These are phyloP conservation scores for Zoanthus sansibaricus DNA, from an alignment of 92 coral and sea anemone genomes.

Conservation along the genomic window DNA sequence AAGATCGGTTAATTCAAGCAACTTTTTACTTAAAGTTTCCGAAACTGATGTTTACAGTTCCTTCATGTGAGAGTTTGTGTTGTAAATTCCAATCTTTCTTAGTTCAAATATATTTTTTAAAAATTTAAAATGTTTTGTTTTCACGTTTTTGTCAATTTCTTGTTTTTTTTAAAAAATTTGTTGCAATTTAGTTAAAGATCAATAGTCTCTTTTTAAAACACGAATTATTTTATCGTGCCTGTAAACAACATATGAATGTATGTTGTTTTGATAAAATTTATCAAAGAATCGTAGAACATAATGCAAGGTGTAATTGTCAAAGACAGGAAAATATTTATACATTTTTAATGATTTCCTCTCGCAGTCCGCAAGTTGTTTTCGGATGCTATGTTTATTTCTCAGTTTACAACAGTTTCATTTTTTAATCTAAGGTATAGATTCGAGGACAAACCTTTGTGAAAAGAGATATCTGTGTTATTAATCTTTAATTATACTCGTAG, in stretches of 20 bases:
- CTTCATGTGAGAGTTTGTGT: too few relatives aligned
- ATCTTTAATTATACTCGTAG: constrained; percentile 45
- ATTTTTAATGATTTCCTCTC: constrained; percentile 25
- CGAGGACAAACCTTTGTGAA: constrained; percentile 29
- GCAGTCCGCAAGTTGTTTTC: constrained; percentile 8
- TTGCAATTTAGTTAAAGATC: too few relatives aligned
- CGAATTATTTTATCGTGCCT: neutral
- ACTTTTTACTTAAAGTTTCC: too few relatives aligned
- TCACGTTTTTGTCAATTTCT: too few relatives aligned
- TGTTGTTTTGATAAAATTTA: neutral
- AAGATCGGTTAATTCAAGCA: too few relatives aligned
- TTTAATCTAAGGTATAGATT: constrained; percentile 32
- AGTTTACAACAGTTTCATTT: constrained; percentile 42
- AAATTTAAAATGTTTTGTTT: too few relatives aligned
- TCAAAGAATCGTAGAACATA: neutral
- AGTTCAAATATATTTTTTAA: too few relatives aligned
- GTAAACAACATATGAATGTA: too few relatives aligned
- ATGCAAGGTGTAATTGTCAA: neutral
- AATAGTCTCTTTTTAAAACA: too few relatives aligned
- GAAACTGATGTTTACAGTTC: too few relatives aligned
- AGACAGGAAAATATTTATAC: neutral
- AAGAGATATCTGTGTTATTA: constrained; percentile 34
- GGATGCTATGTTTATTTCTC: constrained; percentile 15
- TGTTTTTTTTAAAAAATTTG: too few relatives aligned
- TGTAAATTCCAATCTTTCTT: too few relatives aligned